phyloP scores from a whole-genome alignment of 37 sponge, comb jelly and placozoan genomes.

The Diacarnus erythraeanus region DNA sequence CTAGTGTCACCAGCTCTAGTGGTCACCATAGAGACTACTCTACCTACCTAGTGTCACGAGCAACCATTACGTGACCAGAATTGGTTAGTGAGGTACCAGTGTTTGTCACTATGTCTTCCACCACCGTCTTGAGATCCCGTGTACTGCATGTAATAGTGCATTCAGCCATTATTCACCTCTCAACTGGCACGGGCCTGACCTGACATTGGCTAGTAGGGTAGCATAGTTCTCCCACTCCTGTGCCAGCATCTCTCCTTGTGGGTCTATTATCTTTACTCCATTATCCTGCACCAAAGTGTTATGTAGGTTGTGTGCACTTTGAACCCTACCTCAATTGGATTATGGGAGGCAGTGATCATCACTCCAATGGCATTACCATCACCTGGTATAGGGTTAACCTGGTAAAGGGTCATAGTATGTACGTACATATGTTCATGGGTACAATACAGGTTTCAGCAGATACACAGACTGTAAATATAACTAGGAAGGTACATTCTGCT shows the following conservation, averaged over 20 bases:
- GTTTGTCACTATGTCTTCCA: slow-evolving; percentile 16
- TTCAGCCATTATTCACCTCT: neutral
- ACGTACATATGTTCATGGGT: too few species aligned
- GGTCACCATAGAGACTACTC: neutral
- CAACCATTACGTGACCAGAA: slow-evolving; percentile 36
- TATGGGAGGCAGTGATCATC: slow-evolving; percentile 98
- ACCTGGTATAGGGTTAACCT: too few species aligned
- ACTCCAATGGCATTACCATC: slow-evolving; percentile 83
- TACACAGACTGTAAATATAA: too few species aligned
- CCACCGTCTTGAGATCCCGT: slow-evolving; percentile 16
- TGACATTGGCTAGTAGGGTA: slow-evolving; percentile 76
- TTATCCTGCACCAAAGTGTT: slow-evolving; percentile 66
- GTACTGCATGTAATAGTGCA: slow-evolving; percentile 18
- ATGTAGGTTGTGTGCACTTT: neutral
- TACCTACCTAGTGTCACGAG: slow-evolving; percentile 77
- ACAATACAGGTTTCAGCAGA: too few species aligned
- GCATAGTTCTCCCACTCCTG: slow-evolving; percentile 87
- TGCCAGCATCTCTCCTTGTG: slow-evolving; percentile 89
- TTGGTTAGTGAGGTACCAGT: slow-evolving; percentile 8
- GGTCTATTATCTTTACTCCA: slow-evolving; percentile 96
- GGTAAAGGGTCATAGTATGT: too few species aligned
- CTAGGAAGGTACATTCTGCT: too few species aligned
- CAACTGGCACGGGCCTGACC: neutral
- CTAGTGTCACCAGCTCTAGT: slow-evolving; percentile 57
- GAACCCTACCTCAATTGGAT: slow-evolving; percentile 77